These are phyloP conservation scores for Lamellibrachia satsuma DNA, from an alignment of 2,888 invertebrate species.

Conservation along the genomic window DNA sequence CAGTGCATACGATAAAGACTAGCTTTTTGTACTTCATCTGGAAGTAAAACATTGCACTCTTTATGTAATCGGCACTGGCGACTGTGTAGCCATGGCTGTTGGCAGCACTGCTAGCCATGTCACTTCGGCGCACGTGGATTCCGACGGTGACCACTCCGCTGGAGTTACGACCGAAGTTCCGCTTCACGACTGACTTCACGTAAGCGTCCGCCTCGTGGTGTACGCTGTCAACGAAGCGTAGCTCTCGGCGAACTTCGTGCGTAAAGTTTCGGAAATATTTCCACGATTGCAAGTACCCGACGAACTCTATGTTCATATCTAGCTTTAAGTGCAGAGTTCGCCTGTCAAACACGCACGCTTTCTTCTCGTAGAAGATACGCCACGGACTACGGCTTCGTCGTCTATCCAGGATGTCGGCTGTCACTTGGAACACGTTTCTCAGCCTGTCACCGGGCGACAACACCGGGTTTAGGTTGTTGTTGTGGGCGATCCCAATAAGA, in stretches of 20 bases:
- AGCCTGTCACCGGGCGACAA: not conserved
- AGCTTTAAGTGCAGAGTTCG: not conserved
- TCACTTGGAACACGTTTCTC: not conserved
- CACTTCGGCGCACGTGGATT: not conserved
- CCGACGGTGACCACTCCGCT: not conserved
- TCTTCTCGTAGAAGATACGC: not conserved
- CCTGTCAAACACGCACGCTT: not conserved
- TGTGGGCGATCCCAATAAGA: not conserved
- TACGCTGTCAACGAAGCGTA: not conserved
- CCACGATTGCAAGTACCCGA: not conserved
- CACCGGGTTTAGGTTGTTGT: not conserved
- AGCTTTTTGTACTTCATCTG: not conserved
- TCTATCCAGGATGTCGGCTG: not conserved
- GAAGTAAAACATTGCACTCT: slow-evolving; percentile 5
- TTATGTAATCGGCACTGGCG: not conserved
- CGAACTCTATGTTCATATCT: not conserved
- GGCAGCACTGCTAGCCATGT: not conserved
- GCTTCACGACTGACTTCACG: not conserved
- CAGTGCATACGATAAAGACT: not conserved
- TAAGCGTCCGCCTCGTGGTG: not conserved
- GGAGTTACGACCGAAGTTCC: not conserved
- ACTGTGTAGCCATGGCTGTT: not conserved
- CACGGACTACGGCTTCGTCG: not conserved
- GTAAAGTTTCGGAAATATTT: not conserved
- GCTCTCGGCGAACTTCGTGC: not conserved